phyloP scores from a whole-genome alignment of 2,888 invertebrate genomes.

The Ophion costatus region DNA sequence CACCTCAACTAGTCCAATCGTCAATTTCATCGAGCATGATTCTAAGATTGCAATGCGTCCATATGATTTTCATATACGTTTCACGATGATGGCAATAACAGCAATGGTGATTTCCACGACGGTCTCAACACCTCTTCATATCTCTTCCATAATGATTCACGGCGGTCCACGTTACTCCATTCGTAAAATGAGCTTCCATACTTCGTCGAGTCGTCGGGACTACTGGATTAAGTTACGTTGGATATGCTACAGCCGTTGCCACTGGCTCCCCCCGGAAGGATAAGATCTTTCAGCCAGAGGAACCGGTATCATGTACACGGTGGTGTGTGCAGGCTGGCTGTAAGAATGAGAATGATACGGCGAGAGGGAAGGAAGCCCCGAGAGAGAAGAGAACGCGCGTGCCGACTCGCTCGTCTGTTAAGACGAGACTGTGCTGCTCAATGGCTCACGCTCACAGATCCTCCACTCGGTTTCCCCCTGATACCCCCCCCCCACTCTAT shows the following conservation, averaged over 20 bases:
- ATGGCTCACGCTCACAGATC: slow-evolving; percentile 29
- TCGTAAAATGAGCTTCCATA: slow-evolving; percentile 46
- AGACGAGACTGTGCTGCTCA: slow-evolving; percentile 16
- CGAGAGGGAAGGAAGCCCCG: slow-evolving; percentile 32
- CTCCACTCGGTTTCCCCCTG: background rate
- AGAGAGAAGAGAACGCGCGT: slow-evolving; percentile 50
- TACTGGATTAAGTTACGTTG: slow-evolving; percentile 55
- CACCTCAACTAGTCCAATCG: background rate
- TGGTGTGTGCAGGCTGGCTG: background rate
- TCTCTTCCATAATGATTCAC: slow-evolving; percentile 41
- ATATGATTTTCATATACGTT: background rate
- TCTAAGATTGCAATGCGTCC: background rate
- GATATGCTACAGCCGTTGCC: slow-evolving; percentile 25
- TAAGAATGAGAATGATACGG: slow-evolving; percentile 52
- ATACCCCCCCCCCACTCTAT: background rate
- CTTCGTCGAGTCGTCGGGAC: slow-evolving; percentile 26
- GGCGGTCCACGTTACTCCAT: slow-evolving; percentile 28
- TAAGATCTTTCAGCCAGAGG: slow-evolving; percentile 43
- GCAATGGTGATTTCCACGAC: background rate
- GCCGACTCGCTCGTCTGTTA: slow-evolving; percentile 45
- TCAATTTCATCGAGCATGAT: background rate
- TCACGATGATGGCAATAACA: background rate
- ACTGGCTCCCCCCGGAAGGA: slow-evolving; percentile 30
- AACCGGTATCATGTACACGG: slow-evolving; percentile 44
- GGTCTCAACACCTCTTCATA: slow-evolving; percentile 25